These are phyloP conservation scores for Mormyrus hasselquistii DNA, from an alignment of 2,797 vertebrate species.

Conservation along the genomic window DNA sequence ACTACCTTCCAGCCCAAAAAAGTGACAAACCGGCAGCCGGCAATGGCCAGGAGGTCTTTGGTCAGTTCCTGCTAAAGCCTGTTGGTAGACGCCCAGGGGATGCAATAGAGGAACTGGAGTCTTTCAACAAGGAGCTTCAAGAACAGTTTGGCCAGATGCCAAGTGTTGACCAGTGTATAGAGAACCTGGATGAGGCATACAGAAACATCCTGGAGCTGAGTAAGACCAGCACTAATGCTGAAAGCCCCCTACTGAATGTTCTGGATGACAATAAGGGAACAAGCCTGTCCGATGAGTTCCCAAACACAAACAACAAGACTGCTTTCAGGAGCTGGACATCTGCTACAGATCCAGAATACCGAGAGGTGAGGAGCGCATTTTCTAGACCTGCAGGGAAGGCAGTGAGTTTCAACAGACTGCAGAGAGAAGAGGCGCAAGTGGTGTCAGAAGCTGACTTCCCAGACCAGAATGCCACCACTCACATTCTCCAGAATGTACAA, in stretches of 20 bases:
- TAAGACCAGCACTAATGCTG: constrained; percentile 34
- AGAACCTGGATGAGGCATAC: constrained; percentile 43
- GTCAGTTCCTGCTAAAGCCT: constrained; percentile 92
- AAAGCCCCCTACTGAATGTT: constrained; percentile 29
- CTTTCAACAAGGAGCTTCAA: constrained; percentile 92
- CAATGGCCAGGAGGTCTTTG: constrained; percentile 75
- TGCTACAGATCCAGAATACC: constrained; percentile 46
- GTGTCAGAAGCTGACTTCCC: constrained; percentile 23
- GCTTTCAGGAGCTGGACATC: constrained; percentile 51
- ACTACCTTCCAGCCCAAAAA: constrained; percentile 38
- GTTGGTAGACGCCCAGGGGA: constrained; percentile 90
- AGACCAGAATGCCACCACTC: constrained; percentile 36
- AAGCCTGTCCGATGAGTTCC: constrained; percentile 49
- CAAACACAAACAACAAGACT: constrained; percentile 46
- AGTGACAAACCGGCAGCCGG: constrained; percentile 45
- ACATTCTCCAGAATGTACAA: constrained; percentile 28
- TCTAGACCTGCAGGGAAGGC: constrained; percentile 38
- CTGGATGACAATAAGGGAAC: constrained; percentile 49
- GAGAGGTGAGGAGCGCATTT: constrained; percentile 44
- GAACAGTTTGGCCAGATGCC: constrained; percentile 67
- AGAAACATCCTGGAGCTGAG: constrained; percentile 42
- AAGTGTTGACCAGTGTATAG: constrained; percentile 47
- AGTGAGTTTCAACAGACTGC: constrained; percentile 34
- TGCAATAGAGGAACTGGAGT: constrained; percentile 87
- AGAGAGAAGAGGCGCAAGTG: constrained; percentile 29